Evolutionary conservation across 2,888 invertebrate genomes (phyloP), one percentile per base, ranked within the genome.

Genomic region (Drosophila barbarae): DNA sequence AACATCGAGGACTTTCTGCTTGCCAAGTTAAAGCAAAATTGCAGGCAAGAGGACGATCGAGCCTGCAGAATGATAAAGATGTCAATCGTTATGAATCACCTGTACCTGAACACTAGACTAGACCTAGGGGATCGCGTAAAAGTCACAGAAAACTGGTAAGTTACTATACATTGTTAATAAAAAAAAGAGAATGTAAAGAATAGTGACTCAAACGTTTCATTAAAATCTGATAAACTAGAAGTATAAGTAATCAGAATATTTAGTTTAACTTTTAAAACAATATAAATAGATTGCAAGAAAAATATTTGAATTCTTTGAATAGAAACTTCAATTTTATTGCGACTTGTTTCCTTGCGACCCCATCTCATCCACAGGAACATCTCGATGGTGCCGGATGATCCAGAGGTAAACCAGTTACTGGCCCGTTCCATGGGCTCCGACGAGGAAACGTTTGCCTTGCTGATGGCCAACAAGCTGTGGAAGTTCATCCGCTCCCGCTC

Each of bases 11-110:
- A 95, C 73, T 91, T 93, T 23, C 91, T 96, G 12, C 90, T 95
- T 75, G 92, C 93, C 46, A 95, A 95, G 76, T 90, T 96, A 38
- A 95, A 94, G 85, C 90, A 91, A 74, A 95, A 95, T 91, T 96
- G 96, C 86, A 92, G 93, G 5, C 93, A 94, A 73, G 92, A 93
- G 55, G 95, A 96, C 82, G 92, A 94, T 46, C 94, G 94, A 36
- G 94, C 95, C 9, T 96, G 96, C 87, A 93, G 95, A 86, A 95
- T 95, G 91, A 91, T 95, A 21, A 96, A 95, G 88, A 89, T 95
- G 76, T 93, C 95, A 38, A 93, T 94, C 18, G 95, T 95, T 87
- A 94, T 95, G 90, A 95, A 96, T 90, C 91, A 93, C 71, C 92
- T 95, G 89, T 90, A 95, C 85, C 93, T 95, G 87, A 95, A 95